Percentiles rank a stretch among this genome's conserved stretches.
phyloP scores from a whole-genome alignment of 2,797 vertebrate species.

The Notamacropus eugenii region DNA sequence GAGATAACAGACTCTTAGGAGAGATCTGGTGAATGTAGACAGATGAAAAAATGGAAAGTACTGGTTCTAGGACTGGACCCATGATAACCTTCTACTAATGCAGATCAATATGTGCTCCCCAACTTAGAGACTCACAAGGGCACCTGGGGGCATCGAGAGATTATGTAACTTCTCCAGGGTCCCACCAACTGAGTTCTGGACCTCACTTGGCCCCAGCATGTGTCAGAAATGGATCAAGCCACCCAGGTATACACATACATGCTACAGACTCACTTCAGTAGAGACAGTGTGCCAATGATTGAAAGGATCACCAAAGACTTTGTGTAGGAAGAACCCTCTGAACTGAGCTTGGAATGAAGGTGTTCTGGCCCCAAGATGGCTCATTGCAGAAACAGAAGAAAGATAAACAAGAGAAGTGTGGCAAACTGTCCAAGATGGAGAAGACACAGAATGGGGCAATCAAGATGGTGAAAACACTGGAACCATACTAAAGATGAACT shows the following conservation, averaged over 20 bases:
- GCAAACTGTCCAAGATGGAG: conserved; percentile 23
- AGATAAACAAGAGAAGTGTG: conserved; percentile 24
- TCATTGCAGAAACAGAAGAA: neutral
- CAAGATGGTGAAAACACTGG: neutral
- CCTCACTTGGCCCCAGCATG: neutral
- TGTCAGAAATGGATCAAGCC: neutral
- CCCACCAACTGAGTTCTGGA: neutral
- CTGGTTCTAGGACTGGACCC: neutral
- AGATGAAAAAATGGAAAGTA: neutral
- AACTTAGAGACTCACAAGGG: neutral
- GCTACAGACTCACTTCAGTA: neutral
- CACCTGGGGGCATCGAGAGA: neutral
- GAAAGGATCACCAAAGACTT: neutral
- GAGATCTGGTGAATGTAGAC: neutral
- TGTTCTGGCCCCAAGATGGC: neutral
- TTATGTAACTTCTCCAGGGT: neutral
- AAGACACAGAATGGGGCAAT: conserved; percentile 36
- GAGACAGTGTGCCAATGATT: neutral
- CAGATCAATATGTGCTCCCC: neutral
- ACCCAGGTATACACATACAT: neutral
- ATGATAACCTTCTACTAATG: neutral
- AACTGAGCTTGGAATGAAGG: neutral
- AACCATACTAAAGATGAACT: neutral
- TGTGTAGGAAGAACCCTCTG: neutral
- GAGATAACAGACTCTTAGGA: neutral